Conservation (phyloP, 2,113 vertebrate species). For the Cinclus cinclus region DNA sequence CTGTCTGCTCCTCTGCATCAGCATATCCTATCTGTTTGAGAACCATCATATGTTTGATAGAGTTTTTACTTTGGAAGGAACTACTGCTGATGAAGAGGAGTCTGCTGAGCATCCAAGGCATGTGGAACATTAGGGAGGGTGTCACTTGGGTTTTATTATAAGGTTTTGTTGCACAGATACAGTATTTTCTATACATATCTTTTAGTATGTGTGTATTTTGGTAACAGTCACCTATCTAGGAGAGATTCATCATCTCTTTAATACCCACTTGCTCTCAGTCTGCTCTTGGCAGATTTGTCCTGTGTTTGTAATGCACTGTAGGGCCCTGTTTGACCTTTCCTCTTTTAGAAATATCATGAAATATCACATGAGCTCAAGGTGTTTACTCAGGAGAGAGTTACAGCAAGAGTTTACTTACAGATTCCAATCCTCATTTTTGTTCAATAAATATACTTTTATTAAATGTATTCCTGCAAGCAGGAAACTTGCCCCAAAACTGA, state of each 20-base stretch:
- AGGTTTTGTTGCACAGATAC: background rate
- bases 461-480: background rate
- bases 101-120: background rate
- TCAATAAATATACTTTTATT: background rate
- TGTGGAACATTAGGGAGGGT: background rate
- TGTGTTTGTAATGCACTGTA: background rate
- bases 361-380: background rate
- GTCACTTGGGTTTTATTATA: background rate
- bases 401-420: background rate
- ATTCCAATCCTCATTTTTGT: background rate
- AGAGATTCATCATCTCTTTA: background rate
- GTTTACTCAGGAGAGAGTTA: background rate
- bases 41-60: background rate
- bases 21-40: background rate
- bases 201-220: background rate
- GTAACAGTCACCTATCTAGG: background rate
- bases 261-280: background rate
- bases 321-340: background rate
- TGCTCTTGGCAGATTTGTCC: background rate
- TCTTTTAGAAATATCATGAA: background rate
- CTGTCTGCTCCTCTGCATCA: background rate
- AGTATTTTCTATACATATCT: background rate
- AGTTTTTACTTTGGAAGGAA: background rate
- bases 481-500: background rate
- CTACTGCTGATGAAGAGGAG: background rate